These are phyloP conservation scores for Drosophila funebris DNA, from an alignment of 1,140 invertebrate species.

Conservation along the genomic window DNA sequence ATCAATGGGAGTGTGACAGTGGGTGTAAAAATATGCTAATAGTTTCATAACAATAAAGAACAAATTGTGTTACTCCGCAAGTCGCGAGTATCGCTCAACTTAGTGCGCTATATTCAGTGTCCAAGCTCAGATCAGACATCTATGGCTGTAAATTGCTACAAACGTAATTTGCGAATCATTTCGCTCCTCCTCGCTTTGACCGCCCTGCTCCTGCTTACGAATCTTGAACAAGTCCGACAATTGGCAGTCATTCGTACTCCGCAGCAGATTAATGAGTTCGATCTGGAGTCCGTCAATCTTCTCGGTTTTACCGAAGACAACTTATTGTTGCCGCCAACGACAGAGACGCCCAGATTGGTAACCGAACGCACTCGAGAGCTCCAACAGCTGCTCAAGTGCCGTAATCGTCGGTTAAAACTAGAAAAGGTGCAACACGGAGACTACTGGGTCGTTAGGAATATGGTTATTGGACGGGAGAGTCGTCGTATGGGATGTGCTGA, in stretches of 20 bases:
- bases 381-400: conserved; percentile 84
- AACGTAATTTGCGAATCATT: conserved; percentile 15
- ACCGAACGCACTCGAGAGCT: conserved; percentile 37
- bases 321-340: neutral
- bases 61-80: neutral
- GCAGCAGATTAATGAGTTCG: no score
- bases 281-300: neutral
- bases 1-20: neutral
- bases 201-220: conserved; percentile 31
- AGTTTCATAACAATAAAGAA: neutral
- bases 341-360: neutral
- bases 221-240: conserved; percentile 26
- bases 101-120: neutral
- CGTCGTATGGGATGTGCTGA: conserved; percentile 88
- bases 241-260: neutral
- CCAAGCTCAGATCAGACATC: neutral
- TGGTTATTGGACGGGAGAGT: conserved; percentile 86
- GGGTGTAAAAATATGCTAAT: neutral
- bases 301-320: neutral
- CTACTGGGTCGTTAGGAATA: conserved; percentile 94
- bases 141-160: conserved; percentile 20
- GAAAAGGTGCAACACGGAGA: conserved; percentile 90
- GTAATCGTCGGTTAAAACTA: conserved; percentile 86
- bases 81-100: neutral
- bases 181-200: conserved; percentile 22